These are phyloP conservation scores for Esperia sulphurella DNA, from an alignment of 2,888 invertebrate genomes.

Conservation along the genomic window DNA sequence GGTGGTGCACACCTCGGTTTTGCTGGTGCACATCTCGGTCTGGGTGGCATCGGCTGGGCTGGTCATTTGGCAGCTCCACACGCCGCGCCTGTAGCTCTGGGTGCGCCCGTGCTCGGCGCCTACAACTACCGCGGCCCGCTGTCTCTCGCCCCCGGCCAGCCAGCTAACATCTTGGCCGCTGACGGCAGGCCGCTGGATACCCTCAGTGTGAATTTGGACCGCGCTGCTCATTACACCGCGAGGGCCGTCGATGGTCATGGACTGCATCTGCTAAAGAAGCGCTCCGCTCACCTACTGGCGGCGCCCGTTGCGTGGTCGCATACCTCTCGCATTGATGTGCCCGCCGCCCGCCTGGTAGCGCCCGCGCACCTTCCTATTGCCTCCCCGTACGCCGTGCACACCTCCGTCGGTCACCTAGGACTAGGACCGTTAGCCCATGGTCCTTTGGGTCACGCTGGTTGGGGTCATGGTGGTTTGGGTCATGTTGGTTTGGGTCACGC, in stretches of 20 bases:
- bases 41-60: conserved; percentile 37
- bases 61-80: conserved; percentile 33
- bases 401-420: conserved; percentile 28
- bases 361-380: conserved; percentile 29
- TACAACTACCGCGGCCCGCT: conserved; percentile 68
- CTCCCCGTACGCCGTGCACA: conserved; percentile 29
- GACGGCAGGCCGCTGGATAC: conserved; percentile 72
- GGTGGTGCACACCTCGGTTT: conserved; percentile 9
- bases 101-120: conserved; percentile 47
- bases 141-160: conserved; percentile 65
- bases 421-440: conserved; percentile 23
- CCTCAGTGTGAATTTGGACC: conserved; percentile 67
- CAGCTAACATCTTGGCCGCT: conserved; percentile 63
- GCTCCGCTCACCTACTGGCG: conserved; percentile 44
- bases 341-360: conserved; percentile 33
- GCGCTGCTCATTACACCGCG: conserved; percentile 61
- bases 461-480: conserved; percentile 22
- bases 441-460: conserved; percentile 17
- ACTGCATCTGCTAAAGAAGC: conserved; percentile 52
- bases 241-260: conserved; percentile 46
- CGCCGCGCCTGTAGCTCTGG: conserved; percentile 24
- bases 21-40: not conserved
- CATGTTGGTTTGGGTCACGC: conserved; percentile 20
- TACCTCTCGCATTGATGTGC: conserved; percentile 38
- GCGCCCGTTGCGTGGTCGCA: conserved; percentile 42